These are phyloP conservation scores for Bambusicola thoracicus DNA, from an alignment of 2,113 vertebrate species.

Conservation along the genomic window DNA sequence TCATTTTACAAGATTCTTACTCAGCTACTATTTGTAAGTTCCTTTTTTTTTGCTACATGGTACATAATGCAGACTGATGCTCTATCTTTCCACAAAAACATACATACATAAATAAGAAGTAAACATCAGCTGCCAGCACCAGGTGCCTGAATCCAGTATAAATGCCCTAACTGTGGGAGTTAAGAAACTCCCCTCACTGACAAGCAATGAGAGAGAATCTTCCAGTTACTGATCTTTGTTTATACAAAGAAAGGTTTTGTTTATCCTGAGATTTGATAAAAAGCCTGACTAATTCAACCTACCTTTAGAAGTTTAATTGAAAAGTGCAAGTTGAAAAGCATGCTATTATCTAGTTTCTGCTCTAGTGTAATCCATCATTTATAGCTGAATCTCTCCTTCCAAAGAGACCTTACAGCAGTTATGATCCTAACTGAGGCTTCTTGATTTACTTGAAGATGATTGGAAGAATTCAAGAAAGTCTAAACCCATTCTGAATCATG, in stretches of 20 bases:
- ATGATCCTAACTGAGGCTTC: background rate
- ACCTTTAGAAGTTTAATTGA: background rate
- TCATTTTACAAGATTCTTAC: background rate
- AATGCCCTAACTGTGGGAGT: background rate
- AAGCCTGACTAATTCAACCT: background rate
- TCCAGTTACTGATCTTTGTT: background rate
- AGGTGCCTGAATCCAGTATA: background rate
- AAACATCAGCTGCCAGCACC: slow-evolving; percentile 16
- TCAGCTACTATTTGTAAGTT: background rate
- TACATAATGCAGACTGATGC: background rate
- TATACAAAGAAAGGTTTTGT: background rate
- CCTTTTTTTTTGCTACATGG: background rate
- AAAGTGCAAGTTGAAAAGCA: background rate
- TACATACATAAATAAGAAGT: slow-evolving; percentile 6
- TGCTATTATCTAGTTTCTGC: background rate
- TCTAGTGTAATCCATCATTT: background rate
- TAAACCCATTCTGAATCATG: background rate
- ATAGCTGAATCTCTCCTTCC: background rate
- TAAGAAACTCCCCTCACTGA: background rate
- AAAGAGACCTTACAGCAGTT: background rate
- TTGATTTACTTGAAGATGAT: background rate
- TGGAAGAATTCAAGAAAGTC: background rate
- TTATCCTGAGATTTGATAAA: background rate
- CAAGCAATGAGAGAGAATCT: background rate
- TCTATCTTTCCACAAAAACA: background rate